These are phyloP conservation scores for Horisme vitalbata DNA, from an alignment of 2,888 invertebrate genomes.

Conservation along the genomic window DNA sequence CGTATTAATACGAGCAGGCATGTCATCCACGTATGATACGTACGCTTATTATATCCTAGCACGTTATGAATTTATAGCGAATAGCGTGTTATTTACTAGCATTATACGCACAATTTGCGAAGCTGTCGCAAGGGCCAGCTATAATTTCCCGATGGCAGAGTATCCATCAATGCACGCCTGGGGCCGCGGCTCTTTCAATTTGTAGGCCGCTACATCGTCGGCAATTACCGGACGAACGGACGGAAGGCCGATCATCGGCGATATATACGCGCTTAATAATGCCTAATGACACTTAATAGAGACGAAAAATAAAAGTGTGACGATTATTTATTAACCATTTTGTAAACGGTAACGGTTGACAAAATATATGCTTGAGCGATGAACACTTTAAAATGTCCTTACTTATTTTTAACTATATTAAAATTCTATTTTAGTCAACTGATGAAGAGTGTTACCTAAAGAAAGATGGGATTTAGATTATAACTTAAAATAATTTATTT, in stretches of 20 bases:
- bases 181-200: slow-evolving; percentile 80
- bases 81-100: slow-evolving; percentile 77
- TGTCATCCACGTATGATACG: slow-evolving; percentile 50
- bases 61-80: slow-evolving; percentile 72
- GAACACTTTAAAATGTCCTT: background rate
- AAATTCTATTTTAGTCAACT: too few species aligned
- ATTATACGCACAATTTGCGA: slow-evolving; percentile 82
- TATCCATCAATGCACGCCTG: slow-evolving; percentile 80
- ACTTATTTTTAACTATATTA: background rate
- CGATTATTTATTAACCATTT: slow-evolving; percentile 69
- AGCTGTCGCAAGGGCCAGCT: slow-evolving; percentile 80
- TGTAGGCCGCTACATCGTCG: slow-evolving; percentile 77
- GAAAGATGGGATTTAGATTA: too few species aligned
- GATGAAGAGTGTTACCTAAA: too few species aligned
- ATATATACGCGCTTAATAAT: slow-evolving; percentile 80
- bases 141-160: slow-evolving; percentile 80
- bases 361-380: background rate
- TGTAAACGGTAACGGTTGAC: slow-evolving; percentile 34
- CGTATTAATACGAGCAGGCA: slow-evolving; percentile 24
- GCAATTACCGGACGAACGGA: slow-evolving; percentile 68
- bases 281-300: slow-evolving; percentile 82
- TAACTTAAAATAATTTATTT: too few species aligned
- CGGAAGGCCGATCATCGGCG: slow-evolving; percentile 80
- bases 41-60: slow-evolving; percentile 56
- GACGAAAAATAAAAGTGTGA: slow-evolving; percentile 77